Conservation (phyloP, 2,888 invertebrate genomes). For the Eupithecia subfuscata region DNA sequence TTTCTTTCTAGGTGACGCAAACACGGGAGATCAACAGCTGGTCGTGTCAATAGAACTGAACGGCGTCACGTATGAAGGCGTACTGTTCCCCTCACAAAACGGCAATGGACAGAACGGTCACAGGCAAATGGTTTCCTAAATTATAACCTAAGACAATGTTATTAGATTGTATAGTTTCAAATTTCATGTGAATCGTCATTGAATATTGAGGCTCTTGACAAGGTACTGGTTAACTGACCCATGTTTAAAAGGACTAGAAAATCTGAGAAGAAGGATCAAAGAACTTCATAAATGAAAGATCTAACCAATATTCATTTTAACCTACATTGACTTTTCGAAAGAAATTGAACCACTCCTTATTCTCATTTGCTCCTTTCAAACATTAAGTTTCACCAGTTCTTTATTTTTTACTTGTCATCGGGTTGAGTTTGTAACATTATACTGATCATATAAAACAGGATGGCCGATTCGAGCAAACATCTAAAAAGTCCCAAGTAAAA, state of each 20-base stretch:
- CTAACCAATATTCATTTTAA: not conserved
- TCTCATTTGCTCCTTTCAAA: constrained; percentile 43
- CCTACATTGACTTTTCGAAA: not conserved
- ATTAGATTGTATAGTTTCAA: constrained; percentile 39
- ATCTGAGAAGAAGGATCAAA: constrained; percentile 27
- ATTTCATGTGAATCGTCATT: constrained; percentile 31
- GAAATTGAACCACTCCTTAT: constrained; percentile 22
- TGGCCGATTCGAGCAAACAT: constrained; percentile 14
- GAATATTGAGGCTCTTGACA: constrained; percentile 33
- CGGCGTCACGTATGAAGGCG: constrained; percentile 97
- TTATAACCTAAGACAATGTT: constrained; percentile 31
- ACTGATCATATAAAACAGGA: constrained; percentile 13
- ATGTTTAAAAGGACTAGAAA: constrained; percentile 44
- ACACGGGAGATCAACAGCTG: constrained; percentile 93
- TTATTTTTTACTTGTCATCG: constrained; percentile 28
- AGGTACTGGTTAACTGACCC: constrained; percentile 49
- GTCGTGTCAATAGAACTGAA: constrained; percentile 98
- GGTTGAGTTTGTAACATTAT: constrained; percentile 41
- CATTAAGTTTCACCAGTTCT: constrained; percentile 35
- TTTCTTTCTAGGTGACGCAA: constrained; percentile 88
- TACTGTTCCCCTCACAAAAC: constrained; percentile 87
- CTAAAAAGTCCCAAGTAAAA: constrained; percentile 28
- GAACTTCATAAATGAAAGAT: not conserved
- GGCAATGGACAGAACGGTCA: constrained; percentile 75
- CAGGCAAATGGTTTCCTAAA: constrained; percentile 78